Conservation (phyloP, 2,888 invertebrate species). For the Dermolepida albohirtum region DNA sequence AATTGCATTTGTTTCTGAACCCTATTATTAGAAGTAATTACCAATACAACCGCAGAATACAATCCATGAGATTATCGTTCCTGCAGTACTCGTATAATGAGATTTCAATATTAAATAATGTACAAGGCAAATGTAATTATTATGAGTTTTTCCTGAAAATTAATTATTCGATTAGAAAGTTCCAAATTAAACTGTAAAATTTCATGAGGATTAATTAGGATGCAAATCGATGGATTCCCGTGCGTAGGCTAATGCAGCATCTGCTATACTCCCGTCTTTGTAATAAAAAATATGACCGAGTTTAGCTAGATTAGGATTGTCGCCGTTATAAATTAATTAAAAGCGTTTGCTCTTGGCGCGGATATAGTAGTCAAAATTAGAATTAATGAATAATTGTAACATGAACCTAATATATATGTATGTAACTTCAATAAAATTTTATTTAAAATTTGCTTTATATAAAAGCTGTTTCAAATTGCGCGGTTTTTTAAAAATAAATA, state of each 20-base stretch:
- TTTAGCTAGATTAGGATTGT: constrained; percentile 31
- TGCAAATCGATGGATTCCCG: constrained; percentile 24
- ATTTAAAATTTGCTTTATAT: too few relatives aligned
- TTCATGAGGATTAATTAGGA: constrained; percentile 20
- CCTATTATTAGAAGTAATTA: constrained; percentile 14
- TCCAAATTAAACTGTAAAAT: constrained; percentile 12
- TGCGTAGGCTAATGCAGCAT: constrained; percentile 9
- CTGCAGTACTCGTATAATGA: neutral
- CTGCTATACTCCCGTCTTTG: constrained; percentile 7
- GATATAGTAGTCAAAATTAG: constrained; percentile 3
- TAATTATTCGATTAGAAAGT: constrained; percentile 33
- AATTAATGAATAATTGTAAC: neutral
- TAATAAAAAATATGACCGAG: constrained; percentile 35
- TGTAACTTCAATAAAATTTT: too few relatives aligned
- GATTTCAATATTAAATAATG: constrained; percentile 20
- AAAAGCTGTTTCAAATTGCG: too few relatives aligned
- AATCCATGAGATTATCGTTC: constrained; percentile 11
- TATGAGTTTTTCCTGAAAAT: constrained; percentile 8
- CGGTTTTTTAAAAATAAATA: too few relatives aligned
- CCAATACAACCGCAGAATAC: neutral
- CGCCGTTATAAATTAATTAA: constrained; percentile 36
- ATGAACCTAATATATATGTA: too few relatives aligned
- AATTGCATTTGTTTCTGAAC: constrained; percentile 1
- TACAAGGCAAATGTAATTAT: constrained; percentile 30
- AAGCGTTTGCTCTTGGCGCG: constrained; percentile 17